Conservation (phyloP, 2,888 invertebrate genomes). For the Diloba caeruleocephala region DNA sequence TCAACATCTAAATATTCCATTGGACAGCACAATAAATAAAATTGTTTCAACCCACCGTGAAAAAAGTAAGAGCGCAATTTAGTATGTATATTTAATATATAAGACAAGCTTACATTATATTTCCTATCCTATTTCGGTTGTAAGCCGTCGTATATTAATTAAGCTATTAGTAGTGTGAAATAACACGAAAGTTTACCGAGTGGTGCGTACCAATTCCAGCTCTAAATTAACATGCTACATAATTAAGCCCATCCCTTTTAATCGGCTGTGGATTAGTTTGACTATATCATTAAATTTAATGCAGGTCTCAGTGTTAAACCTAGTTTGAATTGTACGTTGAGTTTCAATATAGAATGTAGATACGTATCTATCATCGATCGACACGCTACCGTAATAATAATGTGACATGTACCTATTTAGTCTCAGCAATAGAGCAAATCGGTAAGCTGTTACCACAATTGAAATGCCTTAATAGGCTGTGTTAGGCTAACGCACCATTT, state of each 20-base stretch:
- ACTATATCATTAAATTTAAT: conserved; percentile 26
- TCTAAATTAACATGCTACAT: conserved; percentile 40
- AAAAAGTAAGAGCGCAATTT: conserved; percentile 23
- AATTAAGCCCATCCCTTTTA: conserved; percentile 50
- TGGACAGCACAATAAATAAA: conserved; percentile 39
- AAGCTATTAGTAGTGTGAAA: conserved; percentile 45
- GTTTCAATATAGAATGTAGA: conserved; percentile 14
- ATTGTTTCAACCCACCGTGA: conserved; percentile 34
- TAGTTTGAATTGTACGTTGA: conserved; percentile 1
- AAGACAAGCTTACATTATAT: conserved; percentile 43
- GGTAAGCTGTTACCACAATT: conserved; percentile 49
- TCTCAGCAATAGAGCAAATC: conserved; percentile 43
- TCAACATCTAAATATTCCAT: conserved; percentile 45
- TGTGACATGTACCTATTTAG: conserved; percentile 16
- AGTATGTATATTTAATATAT: conserved; percentile 18
- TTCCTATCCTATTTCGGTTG: conserved; percentile 31
- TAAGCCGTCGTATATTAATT: conserved; percentile 47
- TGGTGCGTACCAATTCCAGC: conserved; percentile 29
- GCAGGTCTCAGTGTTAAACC: conserved; percentile 19
- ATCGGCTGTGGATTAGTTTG: conserved; percentile 36
- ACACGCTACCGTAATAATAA: conserved; percentile 16
- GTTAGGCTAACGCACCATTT: conserved; percentile 74
- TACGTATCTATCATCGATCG: conserved; percentile 19
- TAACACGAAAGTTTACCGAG: conserved; percentile 45
- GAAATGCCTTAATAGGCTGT: conserved; percentile 59